These are phyloP conservation scores for Agriotes lineatus DNA, from an alignment of 2,888 invertebrate genomes.

Conservation along the genomic window DNA sequence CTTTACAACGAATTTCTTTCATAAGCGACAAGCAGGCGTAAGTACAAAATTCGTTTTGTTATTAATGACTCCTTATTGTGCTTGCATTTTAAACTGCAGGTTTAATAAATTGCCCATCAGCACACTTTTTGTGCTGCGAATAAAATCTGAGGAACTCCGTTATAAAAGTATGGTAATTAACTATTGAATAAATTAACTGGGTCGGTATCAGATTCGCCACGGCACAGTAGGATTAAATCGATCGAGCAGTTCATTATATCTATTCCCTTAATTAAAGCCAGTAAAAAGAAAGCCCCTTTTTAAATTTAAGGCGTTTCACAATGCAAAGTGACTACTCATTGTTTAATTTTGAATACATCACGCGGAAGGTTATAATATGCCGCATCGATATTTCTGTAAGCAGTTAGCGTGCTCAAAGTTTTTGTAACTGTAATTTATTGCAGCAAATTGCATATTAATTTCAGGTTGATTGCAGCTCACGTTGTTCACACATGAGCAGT, in stretches of 20 bases:
- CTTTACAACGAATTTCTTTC: too few relatives aligned
- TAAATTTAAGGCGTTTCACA: constrained; percentile 32
- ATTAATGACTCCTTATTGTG: too few relatives aligned
- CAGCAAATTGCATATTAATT: constrained; percentile 24
- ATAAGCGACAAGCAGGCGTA: too few relatives aligned
- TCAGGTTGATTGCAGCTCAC: too few relatives aligned
- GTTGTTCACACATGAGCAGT: too few relatives aligned
- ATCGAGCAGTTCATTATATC: constrained; percentile 64
- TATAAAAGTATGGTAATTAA: constrained; percentile 60
- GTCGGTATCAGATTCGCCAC: constrained; percentile 62
- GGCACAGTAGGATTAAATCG: constrained; percentile 62
- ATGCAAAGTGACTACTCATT: constrained; percentile 30
- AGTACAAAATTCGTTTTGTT: too few relatives aligned
- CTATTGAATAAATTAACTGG: constrained; percentile 64
- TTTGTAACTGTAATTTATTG: constrained; percentile 23
- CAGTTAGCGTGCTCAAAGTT: not conserved
- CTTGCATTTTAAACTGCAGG: not conserved
- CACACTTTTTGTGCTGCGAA: constrained; percentile 31
- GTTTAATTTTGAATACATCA: constrained; percentile 23
- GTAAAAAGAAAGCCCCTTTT: constrained; percentile 54
- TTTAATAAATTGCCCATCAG: constrained; percentile 13
- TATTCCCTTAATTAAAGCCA: constrained; percentile 61
- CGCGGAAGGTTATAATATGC: not conserved
- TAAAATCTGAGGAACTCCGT: constrained; percentile 51
- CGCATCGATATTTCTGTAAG: not conserved